A percentile compares a stretch with the other conserved stretches of the same genome.
Evolutionary conservation across 2,888 invertebrate species (phyloP).

Genomic region (Anthoptus insignis): DNA sequence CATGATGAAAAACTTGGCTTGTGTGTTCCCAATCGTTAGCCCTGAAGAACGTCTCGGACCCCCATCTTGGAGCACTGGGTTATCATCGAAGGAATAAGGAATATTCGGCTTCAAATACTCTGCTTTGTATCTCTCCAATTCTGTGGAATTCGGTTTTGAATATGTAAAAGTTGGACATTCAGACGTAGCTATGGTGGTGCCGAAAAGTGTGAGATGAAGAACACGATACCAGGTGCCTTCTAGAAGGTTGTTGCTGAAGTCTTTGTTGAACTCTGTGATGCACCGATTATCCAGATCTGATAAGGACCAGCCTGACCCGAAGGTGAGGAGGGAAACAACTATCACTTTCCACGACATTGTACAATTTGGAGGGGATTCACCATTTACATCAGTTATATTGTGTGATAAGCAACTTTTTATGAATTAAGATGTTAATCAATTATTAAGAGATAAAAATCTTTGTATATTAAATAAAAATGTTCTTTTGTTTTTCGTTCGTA

Average conservation of each 20-base stretch:
- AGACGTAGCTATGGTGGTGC: neutral
- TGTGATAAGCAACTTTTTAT: neutral
- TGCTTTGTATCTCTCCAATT: slow-evolving; percentile 1
- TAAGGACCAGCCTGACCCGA: slow-evolving; percentile 4
- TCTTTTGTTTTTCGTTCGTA: too few species aligned
- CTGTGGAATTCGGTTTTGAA: slow-evolving; percentile 1
- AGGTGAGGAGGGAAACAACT: neutral
- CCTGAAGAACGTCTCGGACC: neutral
- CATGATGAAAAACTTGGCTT: slow-evolving; percentile 12
- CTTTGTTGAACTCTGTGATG: neutral
- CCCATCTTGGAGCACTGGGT: neutral
- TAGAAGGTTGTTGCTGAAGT: slow-evolving; percentile 11
- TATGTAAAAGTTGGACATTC: neutral
- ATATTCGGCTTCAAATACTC: neutral
- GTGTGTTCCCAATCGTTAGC: slow-evolving; percentile 7
- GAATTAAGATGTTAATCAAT: too few species aligned
- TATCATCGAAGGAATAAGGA: slow-evolving; percentile 17
- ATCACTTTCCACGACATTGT: slow-evolving; percentile 7
- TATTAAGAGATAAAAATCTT: too few species aligned
- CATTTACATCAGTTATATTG: neutral
- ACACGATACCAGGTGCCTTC: slow-evolving; percentile 21
- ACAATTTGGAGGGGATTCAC: neutral
- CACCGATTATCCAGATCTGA: neutral
- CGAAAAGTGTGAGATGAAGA: too few species aligned
- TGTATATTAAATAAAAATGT: too few species aligned